phyloP scores from a whole-genome alignment of 2,113 vertebrate species.

The Hyperoodon ampullatus region DNA sequence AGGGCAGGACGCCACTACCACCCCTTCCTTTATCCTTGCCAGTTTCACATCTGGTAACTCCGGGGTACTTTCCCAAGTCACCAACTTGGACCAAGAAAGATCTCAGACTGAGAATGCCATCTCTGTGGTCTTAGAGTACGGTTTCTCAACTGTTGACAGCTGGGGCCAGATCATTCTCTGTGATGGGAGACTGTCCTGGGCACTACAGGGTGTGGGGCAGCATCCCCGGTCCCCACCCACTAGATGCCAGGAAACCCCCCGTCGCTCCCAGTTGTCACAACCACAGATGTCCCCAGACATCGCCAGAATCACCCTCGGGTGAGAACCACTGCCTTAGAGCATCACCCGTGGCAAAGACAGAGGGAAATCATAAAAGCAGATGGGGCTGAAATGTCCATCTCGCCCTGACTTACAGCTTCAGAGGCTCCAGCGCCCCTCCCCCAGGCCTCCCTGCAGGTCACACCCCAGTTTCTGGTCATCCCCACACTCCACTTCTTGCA shows the following conservation, averaged over 20 bases:
- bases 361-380: neutral
- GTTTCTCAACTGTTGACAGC: neutral
- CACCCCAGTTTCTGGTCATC: neutral
- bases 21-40: neutral
- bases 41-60: neutral
- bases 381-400: neutral
- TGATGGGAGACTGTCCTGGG: neutral
- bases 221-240: neutral
- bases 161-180: rapidly evolving
- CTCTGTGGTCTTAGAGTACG: rapidly evolving
- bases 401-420: neutral
- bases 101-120: neutral
- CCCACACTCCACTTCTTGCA: neutral
- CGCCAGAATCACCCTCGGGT: neutral
- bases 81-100: neutral
- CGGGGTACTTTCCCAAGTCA: neutral
- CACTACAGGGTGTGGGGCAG: rapidly evolving
- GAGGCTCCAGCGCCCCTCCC: neutral
- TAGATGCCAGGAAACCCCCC: neutral
- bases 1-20: rapidly evolving
- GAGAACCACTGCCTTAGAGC: neutral
- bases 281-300: neutral
- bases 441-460: neutral
- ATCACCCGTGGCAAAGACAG: neutral
- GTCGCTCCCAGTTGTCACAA: neutral